A percentile compares a stretch with the other conserved stretches of the same genome.
These are phyloP conservation scores for Hirtodrosophila histrioides DNA, from an alignment of 2,888 invertebrate genomes.

Conservation along the genomic window DNA sequence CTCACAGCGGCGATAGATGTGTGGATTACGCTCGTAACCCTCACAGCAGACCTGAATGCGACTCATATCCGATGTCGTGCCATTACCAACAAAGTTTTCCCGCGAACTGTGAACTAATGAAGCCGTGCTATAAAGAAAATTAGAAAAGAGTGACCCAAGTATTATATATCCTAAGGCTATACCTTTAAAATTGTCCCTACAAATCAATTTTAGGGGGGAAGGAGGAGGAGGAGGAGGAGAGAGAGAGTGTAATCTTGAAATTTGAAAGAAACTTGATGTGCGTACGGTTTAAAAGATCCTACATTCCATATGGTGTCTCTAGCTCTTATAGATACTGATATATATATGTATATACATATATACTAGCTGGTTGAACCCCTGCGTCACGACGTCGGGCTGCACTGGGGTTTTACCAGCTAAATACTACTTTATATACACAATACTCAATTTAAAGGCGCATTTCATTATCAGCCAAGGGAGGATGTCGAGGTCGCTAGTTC, in stretches of 20 bases:
- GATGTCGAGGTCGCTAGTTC: slow-evolving; percentile 73
- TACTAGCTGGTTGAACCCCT: too few species aligned
- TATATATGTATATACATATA: slow-evolving; percentile 2
- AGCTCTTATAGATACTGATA: too few species aligned
- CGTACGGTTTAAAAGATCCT: too few species aligned
- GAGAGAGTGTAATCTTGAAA: too few species aligned
- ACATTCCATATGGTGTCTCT: too few species aligned
- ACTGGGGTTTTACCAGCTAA: neutral
- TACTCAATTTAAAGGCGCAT: slow-evolving; percentile 46
- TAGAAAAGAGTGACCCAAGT: neutral
- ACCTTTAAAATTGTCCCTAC: too few species aligned
- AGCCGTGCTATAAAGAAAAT: slow-evolving; percentile 68
- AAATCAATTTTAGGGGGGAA: too few species aligned
- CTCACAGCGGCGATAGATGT: slow-evolving; percentile 78
- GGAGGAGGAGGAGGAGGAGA: too few species aligned
- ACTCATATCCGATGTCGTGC: slow-evolving; percentile 87
- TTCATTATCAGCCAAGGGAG: slow-evolving; percentile 67
- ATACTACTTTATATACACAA: neutral
- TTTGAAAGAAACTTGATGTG: too few species aligned
- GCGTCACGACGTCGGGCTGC: too few species aligned
- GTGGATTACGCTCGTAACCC: slow-evolving; percentile 86
- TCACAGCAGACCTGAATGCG: slow-evolving; percentile 89
- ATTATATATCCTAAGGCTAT: neutral
- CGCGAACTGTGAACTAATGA: slow-evolving; percentile 73
- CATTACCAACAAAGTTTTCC: slow-evolving; percentile 77